Base-by-base conservation (phyloP, 2,797 vertebrate species). In the Naso thynnoides region DNA sequence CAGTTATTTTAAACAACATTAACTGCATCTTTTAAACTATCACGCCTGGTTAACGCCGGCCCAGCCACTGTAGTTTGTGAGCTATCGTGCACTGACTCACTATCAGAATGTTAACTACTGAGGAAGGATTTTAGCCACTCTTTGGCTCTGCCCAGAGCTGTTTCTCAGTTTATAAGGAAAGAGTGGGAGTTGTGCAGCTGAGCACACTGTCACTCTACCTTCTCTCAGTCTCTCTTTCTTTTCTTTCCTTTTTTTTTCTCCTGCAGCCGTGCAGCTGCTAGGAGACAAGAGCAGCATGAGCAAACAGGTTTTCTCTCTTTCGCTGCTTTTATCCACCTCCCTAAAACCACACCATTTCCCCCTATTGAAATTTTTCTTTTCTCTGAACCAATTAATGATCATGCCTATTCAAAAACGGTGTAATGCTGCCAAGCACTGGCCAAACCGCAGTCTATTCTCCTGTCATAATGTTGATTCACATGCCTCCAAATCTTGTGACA, bases 131-230 rank as follows among this genome's bases (percentile, higher is more conserved):
- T 82, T 36, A 76, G 78, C 64, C 57, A 54, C 61, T 83, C 70
- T 80, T 68, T 73, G 77, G 76, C 82, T 81, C 57, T 77, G 86
- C 82, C 83, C 70, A 75, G 76, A 86, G 88, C 86, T 67, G 53
- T 88, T 87, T 88, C 81, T 88, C 83, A 85, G 74, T 86, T 87
- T 87, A 84, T 80, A 86, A 88, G 88, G 77, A 89, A 90, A 77
- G 90, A 87, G 90, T 93, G 88, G 90, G 91, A 85, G 89, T 91
- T 79, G 81, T 85, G 82, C 86, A 91, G 89, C 91, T 88, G 79
- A 92, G 85, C 86, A 83, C 90, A 84, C 78, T 83, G 82, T 81
- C 89, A 87, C 85, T 85, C 84, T 66, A 81, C 79, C 75, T 78
- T 83, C 81, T 79, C 75, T 78, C 49, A 26, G 54, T 76, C 65